These are phyloP conservation scores for Apantesis nais DNA, from an alignment of 2,888 invertebrate species.

Conservation along the genomic window DNA sequence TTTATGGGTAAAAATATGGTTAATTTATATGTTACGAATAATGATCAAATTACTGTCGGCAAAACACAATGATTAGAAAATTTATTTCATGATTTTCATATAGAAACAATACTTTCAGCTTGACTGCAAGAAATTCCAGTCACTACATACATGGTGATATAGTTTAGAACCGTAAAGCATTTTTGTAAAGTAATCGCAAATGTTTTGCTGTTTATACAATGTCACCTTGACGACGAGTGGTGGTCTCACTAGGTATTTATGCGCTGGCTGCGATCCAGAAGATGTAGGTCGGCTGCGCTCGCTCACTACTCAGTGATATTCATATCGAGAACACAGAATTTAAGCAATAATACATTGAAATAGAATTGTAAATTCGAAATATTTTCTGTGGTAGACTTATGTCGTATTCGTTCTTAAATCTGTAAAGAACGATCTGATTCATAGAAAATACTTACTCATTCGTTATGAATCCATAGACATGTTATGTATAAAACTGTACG, in stretches of 20 bases:
- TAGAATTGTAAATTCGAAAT: constrained; percentile 43
- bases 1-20: too few species aligned
- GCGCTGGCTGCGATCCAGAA: constrained; percentile 70
- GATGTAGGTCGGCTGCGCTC: constrained; percentile 68
- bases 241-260: constrained; percentile 65
- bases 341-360: constrained; percentile 46
- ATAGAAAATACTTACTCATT: constrained; percentile 39
- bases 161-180: constrained; percentile 31
- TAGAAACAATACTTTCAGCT: constrained; percentile 17
- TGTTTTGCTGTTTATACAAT: constrained; percentile 55
- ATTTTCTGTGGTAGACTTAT: constrained; percentile 25
- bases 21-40: neutral
- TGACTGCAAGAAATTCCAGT: constrained; percentile 20
- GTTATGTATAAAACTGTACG: constrained; percentile 30
- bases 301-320: constrained; percentile 47
- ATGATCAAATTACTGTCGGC: constrained; percentile 34
- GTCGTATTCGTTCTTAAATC: constrained; percentile 31
- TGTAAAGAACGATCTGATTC: constrained; percentile 42
- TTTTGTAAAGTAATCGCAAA: constrained; percentile 32
- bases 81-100: constrained; percentile 25
- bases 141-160: constrained; percentile 26
- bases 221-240: constrained; percentile 71
- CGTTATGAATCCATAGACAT: constrained; percentile 28
- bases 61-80: constrained; percentile 21
- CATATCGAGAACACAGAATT: constrained; percentile 50